Evolutionary conservation across 2,888 invertebrate species (phyloP), one percentile per base, ranked within the genome.

Genomic region (Epirrhoe tristata): DNA sequence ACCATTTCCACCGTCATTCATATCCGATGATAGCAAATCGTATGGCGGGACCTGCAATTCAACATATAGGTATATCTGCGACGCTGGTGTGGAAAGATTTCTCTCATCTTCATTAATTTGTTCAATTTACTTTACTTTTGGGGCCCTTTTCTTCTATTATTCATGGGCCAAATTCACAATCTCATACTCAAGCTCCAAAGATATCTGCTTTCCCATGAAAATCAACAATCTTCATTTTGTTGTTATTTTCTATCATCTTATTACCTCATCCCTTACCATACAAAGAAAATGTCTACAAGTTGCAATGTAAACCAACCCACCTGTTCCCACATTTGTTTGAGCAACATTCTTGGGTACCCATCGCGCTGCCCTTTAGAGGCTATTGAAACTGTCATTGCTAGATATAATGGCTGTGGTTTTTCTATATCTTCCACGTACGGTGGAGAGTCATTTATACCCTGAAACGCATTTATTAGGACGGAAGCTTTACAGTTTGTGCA

Each of bases 261-360:
- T 24, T 24, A 2, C 3, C 3, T 24, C 24, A 24, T 3, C 24
- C 24, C 24, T 24, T 24, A 24, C 24, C 24, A 24, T 24, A 24
- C 1, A 24, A 24, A 24, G 24, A n/a, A n/a, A n/a, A n/a, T 46
- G 5, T 6, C 6, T 8, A n/a, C n/a, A n/a, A n/a, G n/a, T n/a
- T n/a, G n/a, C n/a, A n/a, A n/a, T n/a, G n/a, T n/a, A n/a, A n/a
- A n/a, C n/a, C n/a, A n/a, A n/a, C n/a, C n/a, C 78, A 90, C 93
- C 85, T 89, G 88, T 74, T 91, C 89, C 91, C 91, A 92, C 86
- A 91, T 86, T 79, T 93, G 89, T 48, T 81, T 90, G 39, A 91
- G 66, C 6, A 87, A 71, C 89, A 92, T 87, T 70, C 92, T 84
- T 0, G 89, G 81, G 52, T 82, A 86, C 0, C 92, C 93, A 69